Evolutionary conservation across 2,888 invertebrate genomes (phyloP).

Genomic region (Barypeithes pellucidus): DNA sequence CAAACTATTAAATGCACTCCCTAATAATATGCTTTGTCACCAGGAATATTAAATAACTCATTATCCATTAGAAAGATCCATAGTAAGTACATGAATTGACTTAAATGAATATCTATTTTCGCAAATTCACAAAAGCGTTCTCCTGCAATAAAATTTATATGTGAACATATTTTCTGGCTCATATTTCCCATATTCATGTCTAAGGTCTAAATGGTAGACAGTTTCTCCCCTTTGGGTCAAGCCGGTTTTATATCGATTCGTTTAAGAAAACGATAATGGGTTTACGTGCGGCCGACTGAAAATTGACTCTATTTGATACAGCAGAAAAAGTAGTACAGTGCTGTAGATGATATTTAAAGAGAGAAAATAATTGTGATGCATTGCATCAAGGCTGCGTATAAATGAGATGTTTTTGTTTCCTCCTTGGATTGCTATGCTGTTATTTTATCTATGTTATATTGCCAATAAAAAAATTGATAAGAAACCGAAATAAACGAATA

Average conservation of each 20-base stretch:
- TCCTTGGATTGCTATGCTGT: too few species aligned
- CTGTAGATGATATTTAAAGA: neutral
- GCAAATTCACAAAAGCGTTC: neutral
- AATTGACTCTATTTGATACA: constrained; percentile 38
- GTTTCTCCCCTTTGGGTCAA: constrained; percentile 29
- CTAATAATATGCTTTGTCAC: too few species aligned
- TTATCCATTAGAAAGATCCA: too few species aligned
- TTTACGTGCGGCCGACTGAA: constrained; percentile 39
- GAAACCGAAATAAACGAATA: too few species aligned
- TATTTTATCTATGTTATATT: too few species aligned
- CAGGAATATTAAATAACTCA: too few species aligned
- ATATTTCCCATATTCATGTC: neutral
- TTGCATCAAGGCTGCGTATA: too few species aligned
- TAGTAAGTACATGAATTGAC: too few species aligned
- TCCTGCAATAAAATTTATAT: neutral
- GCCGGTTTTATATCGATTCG: constrained; percentile 43
- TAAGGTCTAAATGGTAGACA: constrained; percentile 26
- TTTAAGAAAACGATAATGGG: constrained; percentile 44
- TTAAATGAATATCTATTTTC: neutral
- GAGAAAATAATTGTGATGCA: too few species aligned
- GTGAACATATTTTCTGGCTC: neutral
- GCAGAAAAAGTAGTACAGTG: neutral
- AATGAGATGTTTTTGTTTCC: too few species aligned
- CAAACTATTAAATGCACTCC: too few species aligned
- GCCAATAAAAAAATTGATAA: too few species aligned